A percentile compares a stretch with the other conserved stretches of the same genome.
These are phyloP conservation scores for Ichneumoninae sp. DNA, from an alignment of 2,888 invertebrate genomes.

Conservation along the genomic window DNA sequence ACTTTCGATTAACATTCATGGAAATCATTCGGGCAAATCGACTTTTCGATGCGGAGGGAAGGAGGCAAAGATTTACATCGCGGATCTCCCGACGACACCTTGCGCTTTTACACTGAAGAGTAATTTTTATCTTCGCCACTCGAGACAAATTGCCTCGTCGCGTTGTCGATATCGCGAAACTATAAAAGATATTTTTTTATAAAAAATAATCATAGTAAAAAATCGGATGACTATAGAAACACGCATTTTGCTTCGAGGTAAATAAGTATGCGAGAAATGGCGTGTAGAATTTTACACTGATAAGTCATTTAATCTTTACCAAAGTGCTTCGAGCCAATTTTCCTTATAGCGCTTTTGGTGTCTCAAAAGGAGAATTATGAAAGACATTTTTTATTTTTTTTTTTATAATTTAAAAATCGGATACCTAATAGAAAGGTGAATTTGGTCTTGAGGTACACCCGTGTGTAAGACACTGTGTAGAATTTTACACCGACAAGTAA, in stretches of 20 bases:
- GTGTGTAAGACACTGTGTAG: too few relatives aligned
- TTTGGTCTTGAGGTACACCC: too few relatives aligned
- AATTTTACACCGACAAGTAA: too few relatives aligned
- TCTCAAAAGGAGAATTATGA: too few relatives aligned
- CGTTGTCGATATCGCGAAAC: neutral
- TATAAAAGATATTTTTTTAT: neutral
- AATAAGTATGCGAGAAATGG: too few relatives aligned
- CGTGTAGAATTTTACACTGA: slow-evolving; percentile 3
- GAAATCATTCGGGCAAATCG: slow-evolving; percentile 60
- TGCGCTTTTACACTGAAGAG: slow-evolving; percentile 11
- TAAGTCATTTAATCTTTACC: slow-evolving; percentile 6
- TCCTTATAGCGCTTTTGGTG: too few relatives aligned
- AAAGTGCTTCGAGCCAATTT: neutral
- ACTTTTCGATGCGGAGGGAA: slow-evolving; percentile 9
- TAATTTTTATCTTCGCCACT: slow-evolving; percentile 5
- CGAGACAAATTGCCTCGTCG: neutral
- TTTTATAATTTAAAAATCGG: too few relatives aligned
- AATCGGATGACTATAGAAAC: too few relatives aligned
- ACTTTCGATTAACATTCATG: slow-evolving; percentile 68
- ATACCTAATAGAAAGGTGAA: too few relatives aligned
- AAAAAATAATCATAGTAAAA: too few relatives aligned
- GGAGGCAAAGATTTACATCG: slow-evolving; percentile 9
- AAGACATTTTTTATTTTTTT: too few relatives aligned
- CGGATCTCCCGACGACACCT: neutral
- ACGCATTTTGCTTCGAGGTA: too few relatives aligned